Evolutionary conservation across 2,113 vertebrate species (phyloP), one percentile per base, ranked within the genome.

Genomic region (Synodontis membranacea): DNA sequence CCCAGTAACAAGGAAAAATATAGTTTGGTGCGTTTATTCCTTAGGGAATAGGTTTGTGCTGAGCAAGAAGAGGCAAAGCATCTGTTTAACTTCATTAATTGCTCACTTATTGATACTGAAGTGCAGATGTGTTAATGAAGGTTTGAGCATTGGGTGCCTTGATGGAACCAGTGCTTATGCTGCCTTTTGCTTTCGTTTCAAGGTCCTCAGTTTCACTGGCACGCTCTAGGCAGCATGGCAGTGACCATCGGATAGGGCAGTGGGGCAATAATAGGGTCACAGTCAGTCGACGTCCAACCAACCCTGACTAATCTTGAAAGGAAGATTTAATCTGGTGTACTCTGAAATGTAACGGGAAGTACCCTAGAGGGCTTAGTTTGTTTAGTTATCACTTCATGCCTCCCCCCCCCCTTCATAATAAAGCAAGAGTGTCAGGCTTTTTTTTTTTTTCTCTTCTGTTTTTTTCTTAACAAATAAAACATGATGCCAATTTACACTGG

Each of bases 401-500:
- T 17, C 10, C 44, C 80, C 56, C 23, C 42, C 39, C 25, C 10
- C 50, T 58, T 58, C 39, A 34, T 60, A 48, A 86, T 78, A 58
- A 66, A 80, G 66, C 5, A 14, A 66, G 19, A 34, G 64, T 31
- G 79, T 87, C 82, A 62, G 83, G 1, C 21, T 70, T 19, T 8
- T 72, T 12, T 37, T 44, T 46, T 46, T 75, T 44, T 84, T 17
- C 19, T 80, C 50, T 78, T 48, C 56, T 52, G 9, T 78, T 21
- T 84, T 19, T 10, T 75, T 54, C 80, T 54, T 58, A 83, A 48
- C 66, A 79, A 84, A 79, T 84, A 17, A 88, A 84, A 81, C 74
- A 82, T 25, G 54, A 82, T 88, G 76, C 88, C 86, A 89, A 87
- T 90, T 87, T 88, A 86, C 85, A 76, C 66, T 19, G 68, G 68